These are phyloP conservation scores for Oligia fasciuncula DNA, from an alignment of 2,888 invertebrate species.

Conservation along the genomic window DNA sequence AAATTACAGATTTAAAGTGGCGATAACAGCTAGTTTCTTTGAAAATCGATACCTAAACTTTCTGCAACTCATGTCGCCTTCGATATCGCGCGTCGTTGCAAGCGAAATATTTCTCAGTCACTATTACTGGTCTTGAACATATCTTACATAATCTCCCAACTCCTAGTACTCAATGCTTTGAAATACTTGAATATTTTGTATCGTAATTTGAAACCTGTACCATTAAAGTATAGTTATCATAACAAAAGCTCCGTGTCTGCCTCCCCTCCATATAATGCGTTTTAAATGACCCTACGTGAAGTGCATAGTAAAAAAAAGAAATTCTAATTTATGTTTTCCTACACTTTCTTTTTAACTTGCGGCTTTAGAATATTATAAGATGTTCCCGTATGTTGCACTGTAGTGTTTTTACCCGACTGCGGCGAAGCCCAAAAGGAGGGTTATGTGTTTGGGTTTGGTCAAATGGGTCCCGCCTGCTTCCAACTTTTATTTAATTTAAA, in stretches of 20 bases:
- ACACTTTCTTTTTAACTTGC: conserved; percentile 41
- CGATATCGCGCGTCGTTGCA: neutral
- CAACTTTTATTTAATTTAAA: too few relatives aligned
- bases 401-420: conserved; percentile 25
- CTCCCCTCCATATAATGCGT: conserved; percentile 71
- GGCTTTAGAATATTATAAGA: conserved; percentile 14
- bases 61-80: neutral
- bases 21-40: neutral
- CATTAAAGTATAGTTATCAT: conserved; percentile 66
- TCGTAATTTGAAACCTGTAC: conserved; percentile 46
- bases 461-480: too few relatives aligned
- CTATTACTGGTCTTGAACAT: neutral
- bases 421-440: too few relatives aligned
- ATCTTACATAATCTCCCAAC: conserved; percentile 7
- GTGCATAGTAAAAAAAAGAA: conserved; percentile 62
- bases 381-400: conserved; percentile 28
- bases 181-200: conserved; percentile 38
- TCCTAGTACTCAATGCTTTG: neutral
- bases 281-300: conserved; percentile 73
- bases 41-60: neutral
- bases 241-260: conserved; percentile 60
- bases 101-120: neutral
- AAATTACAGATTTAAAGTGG: neutral
- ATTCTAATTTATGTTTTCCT: conserved; percentile 53
- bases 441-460: too few relatives aligned